Evolutionary conservation across 2,888 invertebrate genomes (phyloP), one percentile per base, ranked within the genome.

Genomic region (Drosophila neotestacea): DNA sequence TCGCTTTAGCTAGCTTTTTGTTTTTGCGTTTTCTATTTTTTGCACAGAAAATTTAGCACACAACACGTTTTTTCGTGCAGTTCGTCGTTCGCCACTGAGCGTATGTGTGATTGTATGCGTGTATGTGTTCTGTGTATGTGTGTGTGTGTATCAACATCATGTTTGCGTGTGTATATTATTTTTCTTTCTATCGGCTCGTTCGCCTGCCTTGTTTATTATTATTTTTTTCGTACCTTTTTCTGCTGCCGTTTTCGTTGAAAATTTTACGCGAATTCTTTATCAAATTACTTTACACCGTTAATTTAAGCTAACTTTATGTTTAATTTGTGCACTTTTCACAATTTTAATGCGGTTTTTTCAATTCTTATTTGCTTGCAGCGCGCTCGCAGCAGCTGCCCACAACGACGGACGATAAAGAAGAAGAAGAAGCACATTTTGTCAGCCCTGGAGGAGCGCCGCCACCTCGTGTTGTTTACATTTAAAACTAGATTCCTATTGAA

Each of bases 41-140:
- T 85, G 88, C 82, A 79, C 76, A 68, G 75, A 77, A 85, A 82
- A 85, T 85, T 85, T 77, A 79, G 85, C 82, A 85, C 89, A 88
- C 89, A 89, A 90, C 88, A 89, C 88, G 90, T 89, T 89, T 88
- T 85, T 88, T 85, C 74, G 64, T 72, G 77, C 80, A 75, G 79
- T 79, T 78, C 76, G 79, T 65, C 58, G 58, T 58, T 74, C 58
- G 71, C 59, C 69, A 75, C 79, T 76, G 58, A 65, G 61, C 62
- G 51, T 47, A 46, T 50, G 46, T 38, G 28, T 65, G 48, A 52
- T 41, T 64, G 60, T 60, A 39, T 62, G 44, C 54, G 50, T 62
- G 30, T 38, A 22, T 48, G 13, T 59, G 27, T 46, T 52, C 22
- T 46, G 36, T 59, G 61, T 68, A 61, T 69, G 51, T 61, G 51